Evolutionary conservation across 2,888 invertebrate genomes (phyloP).

Genomic region (Prosapia bicincta): DNA sequence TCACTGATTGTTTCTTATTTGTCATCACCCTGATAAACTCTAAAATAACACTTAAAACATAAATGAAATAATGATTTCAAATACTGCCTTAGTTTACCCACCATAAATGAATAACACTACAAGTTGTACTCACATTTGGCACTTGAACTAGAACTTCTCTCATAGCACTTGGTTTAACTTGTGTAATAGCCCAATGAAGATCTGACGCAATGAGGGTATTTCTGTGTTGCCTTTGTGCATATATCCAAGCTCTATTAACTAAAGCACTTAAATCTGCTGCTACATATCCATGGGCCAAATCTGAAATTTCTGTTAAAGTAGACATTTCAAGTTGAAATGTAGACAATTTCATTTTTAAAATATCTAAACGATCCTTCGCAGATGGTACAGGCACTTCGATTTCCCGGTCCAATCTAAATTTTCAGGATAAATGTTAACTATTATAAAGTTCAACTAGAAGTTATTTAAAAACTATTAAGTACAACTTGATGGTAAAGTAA

Average conservation of each 20-base stretch:
- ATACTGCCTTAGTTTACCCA: too few species aligned
- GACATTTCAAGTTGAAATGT: constrained; percentile 46
- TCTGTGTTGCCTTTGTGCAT: constrained; percentile 36
- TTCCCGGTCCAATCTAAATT: constrained; percentile 66
- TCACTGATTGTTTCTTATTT: too few species aligned
- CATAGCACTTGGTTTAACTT: constrained; percentile 87
- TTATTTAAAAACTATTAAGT: too few species aligned
- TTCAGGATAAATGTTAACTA: too few species aligned
- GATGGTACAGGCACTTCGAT: constrained; percentile 76
- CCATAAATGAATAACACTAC: too few species aligned
- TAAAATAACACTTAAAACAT: too few species aligned
- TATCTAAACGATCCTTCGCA: constrained; percentile 60
- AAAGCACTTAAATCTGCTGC: constrained; percentile 81
- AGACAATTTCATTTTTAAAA: constrained; percentile 62
- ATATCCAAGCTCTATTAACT: constrained; percentile 66
- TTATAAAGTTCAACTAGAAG: too few species aligned
- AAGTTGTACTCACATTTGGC: constrained; percentile 65
- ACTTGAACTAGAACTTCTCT: constrained; percentile 83
- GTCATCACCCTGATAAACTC: too few species aligned
- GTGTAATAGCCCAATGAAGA: constrained; percentile 60
- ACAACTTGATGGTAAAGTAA: too few species aligned
- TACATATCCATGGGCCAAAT: constrained; percentile 83
- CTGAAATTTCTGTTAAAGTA: constrained; percentile 58
- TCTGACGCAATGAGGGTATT: constrained; percentile 49
- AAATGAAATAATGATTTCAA: too few species aligned